Percentiles rank a stretch among this genome's conserved stretches.
Conservation (phyloP, 2,888 invertebrate species). For the Erebia ligea region DNA sequence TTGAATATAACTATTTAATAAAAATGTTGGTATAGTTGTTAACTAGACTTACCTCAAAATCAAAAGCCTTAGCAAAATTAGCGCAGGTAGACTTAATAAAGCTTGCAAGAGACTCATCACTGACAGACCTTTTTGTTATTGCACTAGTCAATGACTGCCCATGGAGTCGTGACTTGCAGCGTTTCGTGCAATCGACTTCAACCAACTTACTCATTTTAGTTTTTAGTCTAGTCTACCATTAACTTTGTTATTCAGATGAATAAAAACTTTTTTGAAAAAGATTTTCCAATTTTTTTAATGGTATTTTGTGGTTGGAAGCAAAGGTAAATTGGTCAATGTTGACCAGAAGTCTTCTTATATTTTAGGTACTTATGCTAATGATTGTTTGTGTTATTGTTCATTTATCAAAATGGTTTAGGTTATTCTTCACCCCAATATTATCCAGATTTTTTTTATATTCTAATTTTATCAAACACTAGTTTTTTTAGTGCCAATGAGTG, state of each 20-base stretch:
- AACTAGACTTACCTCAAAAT: slow-evolving; percentile 76
- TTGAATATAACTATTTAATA: too few relatives aligned
- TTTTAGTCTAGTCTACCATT: background rate
- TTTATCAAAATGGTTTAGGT: background rate
- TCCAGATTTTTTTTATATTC: background rate
- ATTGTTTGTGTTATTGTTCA: background rate
- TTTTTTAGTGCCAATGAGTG: background rate
- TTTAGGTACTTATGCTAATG: background rate
- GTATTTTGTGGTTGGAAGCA: background rate
- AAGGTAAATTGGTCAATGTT: background rate
- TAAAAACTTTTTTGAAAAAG: background rate
- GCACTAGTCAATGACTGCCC: slow-evolving; percentile 85
- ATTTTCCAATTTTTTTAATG: background rate
- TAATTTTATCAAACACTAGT: background rate
- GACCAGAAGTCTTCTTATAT: too few relatives aligned
- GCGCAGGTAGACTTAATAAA: slow-evolving; percentile 83
- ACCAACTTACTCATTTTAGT: slow-evolving; percentile 66
- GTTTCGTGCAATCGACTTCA: slow-evolving; percentile 83
- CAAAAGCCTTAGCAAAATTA: slow-evolving; percentile 84
- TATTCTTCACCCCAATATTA: background rate
- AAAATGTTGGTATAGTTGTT: background rate
- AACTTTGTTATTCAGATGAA: background rate
- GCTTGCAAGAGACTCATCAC: slow-evolving; percentile 83
- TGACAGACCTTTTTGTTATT: slow-evolving; percentile 85
- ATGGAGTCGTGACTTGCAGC: slow-evolving; percentile 82